These are phyloP conservation scores for Seriola dumerili DNA, from an alignment of 2,113 vertebrate genomes.

Conservation along the genomic window DNA sequence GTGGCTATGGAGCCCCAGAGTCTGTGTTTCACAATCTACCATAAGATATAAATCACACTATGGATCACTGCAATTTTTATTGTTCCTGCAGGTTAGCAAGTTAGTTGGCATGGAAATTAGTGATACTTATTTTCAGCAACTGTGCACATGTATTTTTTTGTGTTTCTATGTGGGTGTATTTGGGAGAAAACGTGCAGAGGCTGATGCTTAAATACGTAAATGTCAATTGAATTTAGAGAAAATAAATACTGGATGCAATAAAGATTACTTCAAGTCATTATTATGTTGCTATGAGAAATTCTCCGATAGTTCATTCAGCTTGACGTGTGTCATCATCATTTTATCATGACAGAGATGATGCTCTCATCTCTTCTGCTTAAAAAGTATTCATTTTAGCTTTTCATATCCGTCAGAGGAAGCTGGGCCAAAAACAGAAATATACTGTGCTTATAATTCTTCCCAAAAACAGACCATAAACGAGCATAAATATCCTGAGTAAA, in stretches of 20 bases:
- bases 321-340: neutral
- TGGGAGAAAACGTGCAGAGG: neutral
- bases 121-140: neutral
- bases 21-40: neutral
- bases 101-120: constrained; percentile 22
- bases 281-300: neutral
- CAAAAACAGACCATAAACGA: neutral
- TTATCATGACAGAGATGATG: neutral
- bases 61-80: neutral
- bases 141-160: neutral
- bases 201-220: neutral
- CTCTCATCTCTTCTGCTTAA: neutral
- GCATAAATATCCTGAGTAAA: neutral
- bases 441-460: neutral
- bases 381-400: neutral
- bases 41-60: neutral
- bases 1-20: rapidly evolving
- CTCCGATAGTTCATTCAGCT: constrained; percentile 16
- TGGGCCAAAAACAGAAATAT: neutral
- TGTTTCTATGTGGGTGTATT: neutral
- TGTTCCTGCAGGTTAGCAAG: neutral
- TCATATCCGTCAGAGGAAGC: neutral
- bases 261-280: neutral
- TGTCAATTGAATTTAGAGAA: neutral
- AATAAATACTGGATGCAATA: neutral